Base-by-base conservation (phyloP, 1,140 invertebrate genomes). In the Conopomorpha cramerella region DNA sequence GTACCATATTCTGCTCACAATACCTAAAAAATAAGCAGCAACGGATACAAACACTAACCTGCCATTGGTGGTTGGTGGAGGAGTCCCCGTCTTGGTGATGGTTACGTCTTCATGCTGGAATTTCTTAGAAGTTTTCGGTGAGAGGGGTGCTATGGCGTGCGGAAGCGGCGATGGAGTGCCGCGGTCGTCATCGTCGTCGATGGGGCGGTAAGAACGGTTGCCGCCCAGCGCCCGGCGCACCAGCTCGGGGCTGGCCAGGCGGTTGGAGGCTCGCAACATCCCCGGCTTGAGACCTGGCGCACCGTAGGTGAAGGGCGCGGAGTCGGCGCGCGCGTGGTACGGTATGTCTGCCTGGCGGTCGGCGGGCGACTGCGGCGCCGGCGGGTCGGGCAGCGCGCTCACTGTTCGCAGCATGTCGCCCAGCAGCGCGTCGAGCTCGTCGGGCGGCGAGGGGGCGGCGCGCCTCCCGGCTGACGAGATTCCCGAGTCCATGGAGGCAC, bases 401-500 rank as follows among this genome's bases (percentile, higher is more conserved):
- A 91, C 88, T 17, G 90, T 90, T 35, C 88, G 80, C 76, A 91
- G 82, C 88, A 92, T 91, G 60, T 90, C 89, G 50, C 85, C 84
- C 32, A 92, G 81, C 36, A 92, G 79, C 51, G 65, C 71, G 62
- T 63, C 64, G 30, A 68, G 61, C 59, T 70, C 64, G 46, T 71
- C 65, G 25, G 65, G 64, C 39, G 73, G 71, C 23, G 72, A 77
- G 45, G 73, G 74, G 30, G 76, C 73, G 41, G 72, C 72, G 59
- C 61, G 80, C 56, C 64, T 79, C 55, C 81, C 83, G 51, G 84
- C 83, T 36, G 87, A 89, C 49, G 88, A 90, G 46, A 91, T 91
- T 43, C 89, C 89, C 40, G 88, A 90, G 79, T 92, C 90, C 86
- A 91, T 90, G 53, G 89, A 91, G 53, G 88, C 86, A 46, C 87